Conservation (phyloP, 2,797 vertebrate species). For the Cygnus olor region DNA sequence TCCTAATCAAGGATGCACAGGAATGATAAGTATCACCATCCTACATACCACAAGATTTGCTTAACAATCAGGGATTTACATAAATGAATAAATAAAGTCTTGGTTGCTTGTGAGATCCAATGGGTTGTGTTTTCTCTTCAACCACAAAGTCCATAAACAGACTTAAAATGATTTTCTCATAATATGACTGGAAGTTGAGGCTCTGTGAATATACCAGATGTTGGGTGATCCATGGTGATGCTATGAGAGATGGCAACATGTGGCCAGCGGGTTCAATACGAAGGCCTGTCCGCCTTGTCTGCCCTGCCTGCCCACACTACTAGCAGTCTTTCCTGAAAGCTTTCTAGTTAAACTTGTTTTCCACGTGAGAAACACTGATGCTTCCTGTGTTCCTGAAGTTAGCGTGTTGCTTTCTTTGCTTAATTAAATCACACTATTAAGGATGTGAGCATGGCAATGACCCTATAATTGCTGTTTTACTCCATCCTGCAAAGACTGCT, state of each 20-base stretch:
- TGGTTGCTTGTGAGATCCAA: background rate
- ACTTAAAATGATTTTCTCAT: background rate
- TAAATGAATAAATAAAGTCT: background rate
- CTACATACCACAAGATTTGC: background rate
- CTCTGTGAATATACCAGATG: background rate
- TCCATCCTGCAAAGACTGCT: rapidly evolving
- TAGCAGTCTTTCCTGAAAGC: constrained; percentile 10
- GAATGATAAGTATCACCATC: background rate
- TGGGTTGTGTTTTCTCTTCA: background rate
- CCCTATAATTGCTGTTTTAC: background rate
- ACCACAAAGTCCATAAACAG: background rate
- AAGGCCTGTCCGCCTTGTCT: background rate
- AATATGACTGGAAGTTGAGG: background rate
- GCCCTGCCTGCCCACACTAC: background rate
- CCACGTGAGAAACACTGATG: background rate
- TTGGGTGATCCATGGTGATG: background rate
- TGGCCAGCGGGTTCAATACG: background rate
- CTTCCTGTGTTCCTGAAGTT: constrained; percentile 17
- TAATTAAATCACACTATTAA: background rate
- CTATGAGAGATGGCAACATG: background rate
- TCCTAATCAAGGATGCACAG: background rate
- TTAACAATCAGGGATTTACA: background rate
- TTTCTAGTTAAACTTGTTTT: constrained; percentile 38
- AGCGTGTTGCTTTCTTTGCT: background rate
- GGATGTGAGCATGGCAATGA: background rate